Conservation (phyloP, 2,888 invertebrate species). For the Aricia artaxerxes region DNA sequence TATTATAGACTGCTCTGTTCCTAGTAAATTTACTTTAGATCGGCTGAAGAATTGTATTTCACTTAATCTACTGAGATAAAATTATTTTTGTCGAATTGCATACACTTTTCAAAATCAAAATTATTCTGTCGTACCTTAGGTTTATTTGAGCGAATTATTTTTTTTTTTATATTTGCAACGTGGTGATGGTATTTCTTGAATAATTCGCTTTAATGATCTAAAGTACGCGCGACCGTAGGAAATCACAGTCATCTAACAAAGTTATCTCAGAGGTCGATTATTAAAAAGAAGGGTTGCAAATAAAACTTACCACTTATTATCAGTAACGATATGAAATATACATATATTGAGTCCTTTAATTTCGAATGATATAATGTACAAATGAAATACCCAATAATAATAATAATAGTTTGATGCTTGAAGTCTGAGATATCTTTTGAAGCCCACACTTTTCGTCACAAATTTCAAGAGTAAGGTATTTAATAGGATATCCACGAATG, state of each 20-base stretch:
- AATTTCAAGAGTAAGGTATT: constrained; percentile 44
- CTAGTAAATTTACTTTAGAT: constrained; percentile 62
- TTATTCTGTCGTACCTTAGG: constrained; percentile 60
- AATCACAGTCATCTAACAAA: constrained; percentile 39
- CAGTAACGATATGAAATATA: neutral
- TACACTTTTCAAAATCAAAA: constrained; percentile 44
- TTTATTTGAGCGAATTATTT: constrained; percentile 52
- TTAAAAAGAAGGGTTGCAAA: constrained; percentile 36
- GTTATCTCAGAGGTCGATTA: constrained; percentile 54
- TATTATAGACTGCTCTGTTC: constrained; percentile 70
- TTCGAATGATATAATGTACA: constrained; percentile 37
- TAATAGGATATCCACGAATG: constrained; percentile 50
- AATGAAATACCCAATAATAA: constrained; percentile 18
- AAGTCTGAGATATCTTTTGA: constrained; percentile 30
- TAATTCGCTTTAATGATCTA: constrained; percentile 58
- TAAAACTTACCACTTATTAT: neutral
- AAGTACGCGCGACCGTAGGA: constrained; percentile 55
- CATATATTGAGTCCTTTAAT: neutral
- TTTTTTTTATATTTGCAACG: constrained; percentile 23
- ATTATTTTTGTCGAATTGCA: constrained; percentile 40
- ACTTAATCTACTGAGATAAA: constrained; percentile 67
- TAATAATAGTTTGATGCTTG: neutral
- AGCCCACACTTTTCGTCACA: constrained; percentile 40
- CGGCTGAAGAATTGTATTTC: constrained; percentile 56
- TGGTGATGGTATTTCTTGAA: constrained; percentile 33